These are phyloP conservation scores for Acanthopagrus latus DNA, from an alignment of 2,797 vertebrate genomes.

Conservation along the genomic window DNA sequence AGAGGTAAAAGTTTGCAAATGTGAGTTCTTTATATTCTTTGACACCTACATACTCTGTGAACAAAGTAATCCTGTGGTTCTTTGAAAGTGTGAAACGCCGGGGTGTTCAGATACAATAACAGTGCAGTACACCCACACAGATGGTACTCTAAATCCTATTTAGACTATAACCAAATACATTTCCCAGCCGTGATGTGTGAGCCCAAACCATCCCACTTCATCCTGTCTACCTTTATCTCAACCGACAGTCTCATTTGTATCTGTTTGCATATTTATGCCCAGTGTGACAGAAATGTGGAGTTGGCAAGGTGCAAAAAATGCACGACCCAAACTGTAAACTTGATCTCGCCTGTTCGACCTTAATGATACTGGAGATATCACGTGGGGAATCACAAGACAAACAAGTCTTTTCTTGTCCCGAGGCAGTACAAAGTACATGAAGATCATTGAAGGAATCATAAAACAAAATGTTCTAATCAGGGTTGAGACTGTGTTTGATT, in stretches of 20 bases:
- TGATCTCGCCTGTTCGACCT: not conserved
- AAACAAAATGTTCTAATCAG: not conserved
- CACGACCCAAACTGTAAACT: not conserved
- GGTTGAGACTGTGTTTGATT: too few species aligned
- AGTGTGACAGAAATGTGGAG: slow-evolving; percentile 17
- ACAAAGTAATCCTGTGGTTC: slow-evolving; percentile 60
- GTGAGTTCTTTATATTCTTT: slow-evolving; percentile 47
- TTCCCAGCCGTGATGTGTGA: slow-evolving; percentile 30
- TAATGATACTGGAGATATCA: not conserved
- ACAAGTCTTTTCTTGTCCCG: slow-evolving; percentile 1
- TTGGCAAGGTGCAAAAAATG: not conserved
- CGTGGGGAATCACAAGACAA: slow-evolving; percentile 4
- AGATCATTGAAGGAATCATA: not conserved
- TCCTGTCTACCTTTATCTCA: slow-evolving; percentile 25
- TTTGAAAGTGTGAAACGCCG: slow-evolving; percentile 53
- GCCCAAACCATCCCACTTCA: slow-evolving; percentile 32
- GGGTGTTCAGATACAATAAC: slow-evolving; percentile 60
- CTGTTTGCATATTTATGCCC: slow-evolving; percentile 30
- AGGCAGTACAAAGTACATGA: not conserved
- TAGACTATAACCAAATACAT: slow-evolving; percentile 53
- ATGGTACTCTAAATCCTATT: slow-evolving; percentile 59
- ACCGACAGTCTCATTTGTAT: slow-evolving; percentile 36
- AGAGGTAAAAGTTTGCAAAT: slow-evolving; percentile 52
- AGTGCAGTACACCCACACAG: slow-evolving; percentile 54
- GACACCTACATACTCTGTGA: slow-evolving; percentile 58